Conservation (phyloP, 2,113 vertebrate species). For the Lontra canadensis region DNA sequence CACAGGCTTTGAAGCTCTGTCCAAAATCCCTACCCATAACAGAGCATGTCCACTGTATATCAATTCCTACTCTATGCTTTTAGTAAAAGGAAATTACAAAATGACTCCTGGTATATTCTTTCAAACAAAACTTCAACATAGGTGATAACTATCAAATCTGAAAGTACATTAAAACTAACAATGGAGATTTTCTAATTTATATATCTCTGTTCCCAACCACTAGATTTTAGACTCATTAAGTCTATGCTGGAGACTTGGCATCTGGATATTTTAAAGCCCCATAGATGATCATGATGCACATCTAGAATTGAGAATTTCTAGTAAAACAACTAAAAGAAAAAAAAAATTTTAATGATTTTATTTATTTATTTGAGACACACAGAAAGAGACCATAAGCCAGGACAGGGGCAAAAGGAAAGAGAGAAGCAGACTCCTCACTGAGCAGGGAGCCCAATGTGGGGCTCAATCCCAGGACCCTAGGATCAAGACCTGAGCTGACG, state of each 20-base stretch:
- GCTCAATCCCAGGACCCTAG: background rate
- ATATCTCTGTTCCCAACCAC: background rate
- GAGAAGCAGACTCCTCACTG: background rate
- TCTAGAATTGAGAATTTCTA: background rate
- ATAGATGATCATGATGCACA: background rate
- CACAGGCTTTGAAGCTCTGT: background rate
- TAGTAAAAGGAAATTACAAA: background rate
- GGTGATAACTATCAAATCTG: background rate
- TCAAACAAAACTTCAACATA: background rate
- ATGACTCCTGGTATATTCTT: background rate
- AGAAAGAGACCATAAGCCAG: background rate
- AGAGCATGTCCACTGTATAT: background rate
- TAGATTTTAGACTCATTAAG: background rate
- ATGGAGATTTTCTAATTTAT: background rate
- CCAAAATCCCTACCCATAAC: background rate
- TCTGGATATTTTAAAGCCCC: background rate
- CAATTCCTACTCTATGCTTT: background rate
- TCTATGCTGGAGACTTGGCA: background rate
- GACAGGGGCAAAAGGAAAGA: background rate
- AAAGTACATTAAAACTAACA: background rate
- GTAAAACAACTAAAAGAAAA: background rate
- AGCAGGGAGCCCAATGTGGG: background rate
- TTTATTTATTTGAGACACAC: background rate
- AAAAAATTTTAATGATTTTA: background rate
- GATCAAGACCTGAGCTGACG: background rate